phyloP scores from a whole-genome alignment of 2,888 invertebrate species.

The Aplocera efformata region DNA sequence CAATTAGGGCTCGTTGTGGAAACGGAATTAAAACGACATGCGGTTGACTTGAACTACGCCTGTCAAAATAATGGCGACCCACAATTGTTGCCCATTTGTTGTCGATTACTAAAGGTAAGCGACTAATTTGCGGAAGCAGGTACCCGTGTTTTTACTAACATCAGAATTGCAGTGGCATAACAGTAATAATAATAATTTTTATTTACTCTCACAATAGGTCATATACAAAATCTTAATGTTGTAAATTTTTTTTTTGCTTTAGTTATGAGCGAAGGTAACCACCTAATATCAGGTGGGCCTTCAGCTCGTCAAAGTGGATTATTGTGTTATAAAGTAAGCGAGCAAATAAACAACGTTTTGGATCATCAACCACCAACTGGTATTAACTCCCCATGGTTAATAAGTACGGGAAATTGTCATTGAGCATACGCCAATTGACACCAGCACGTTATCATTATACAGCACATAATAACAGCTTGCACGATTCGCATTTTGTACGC shows the following conservation, averaged over 20 bases:
- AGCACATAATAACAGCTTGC: conserved; percentile 39
- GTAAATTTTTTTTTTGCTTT: no score
- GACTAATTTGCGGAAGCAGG: conserved; percentile 12
- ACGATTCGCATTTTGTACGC: conserved; percentile 42
- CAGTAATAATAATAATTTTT: no score
- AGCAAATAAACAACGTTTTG: no score
- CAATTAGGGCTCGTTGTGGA: conserved; percentile 54
- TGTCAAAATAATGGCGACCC: conserved; percentile 36
- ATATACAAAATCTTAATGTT: no score
- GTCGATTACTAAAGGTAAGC: conserved; percentile 10
- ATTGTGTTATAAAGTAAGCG: no score
- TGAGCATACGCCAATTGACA: conserved; percentile 38
- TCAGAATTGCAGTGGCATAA: no score
- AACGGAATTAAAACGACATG: conserved; percentile 49
- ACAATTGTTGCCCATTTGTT: conserved; percentile 23
- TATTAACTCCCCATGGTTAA: not conserved
- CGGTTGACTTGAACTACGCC: conserved; percentile 44
- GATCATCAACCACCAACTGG: no score
- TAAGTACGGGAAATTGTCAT: no score
- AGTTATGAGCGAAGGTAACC: no score
- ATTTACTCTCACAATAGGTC: no score
- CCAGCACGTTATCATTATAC: conserved; percentile 41
- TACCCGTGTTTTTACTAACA: not conserved
- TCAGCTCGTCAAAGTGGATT: no score
- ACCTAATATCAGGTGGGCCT: no score